A percentile compares a stretch with the other conserved stretches of the same genome.
Evolutionary conservation across 2,888 invertebrate species (phyloP).

Genomic region (Branchipolynoe longqiensis): DNA sequence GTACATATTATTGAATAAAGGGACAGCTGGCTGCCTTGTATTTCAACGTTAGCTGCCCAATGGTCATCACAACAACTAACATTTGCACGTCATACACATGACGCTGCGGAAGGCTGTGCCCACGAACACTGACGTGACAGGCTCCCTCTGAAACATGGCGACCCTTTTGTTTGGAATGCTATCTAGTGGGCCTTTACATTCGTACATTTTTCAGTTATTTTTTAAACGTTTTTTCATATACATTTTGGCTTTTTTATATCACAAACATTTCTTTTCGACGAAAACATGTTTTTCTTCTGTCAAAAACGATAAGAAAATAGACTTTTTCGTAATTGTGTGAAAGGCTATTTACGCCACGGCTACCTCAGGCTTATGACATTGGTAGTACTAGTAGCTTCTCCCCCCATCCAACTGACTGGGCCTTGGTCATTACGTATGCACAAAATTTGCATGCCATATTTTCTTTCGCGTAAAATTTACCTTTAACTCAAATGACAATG

Average conservation of each 20-base stretch:
- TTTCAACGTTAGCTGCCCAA: neutral
- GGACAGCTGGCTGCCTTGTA: neutral
- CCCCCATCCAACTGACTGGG: neutral
- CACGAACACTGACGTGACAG: slow-evolving; percentile 20
- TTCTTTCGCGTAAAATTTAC: too few relatives aligned
- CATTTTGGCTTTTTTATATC: neutral
- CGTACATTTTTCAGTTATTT: neutral
- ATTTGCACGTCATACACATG: too few relatives aligned
- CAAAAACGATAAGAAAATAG: neutral
- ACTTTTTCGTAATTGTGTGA: slow-evolving; percentile 46
- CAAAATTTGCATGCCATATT: slow-evolving; percentile 37
- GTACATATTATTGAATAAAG: slow-evolving; percentile 1
- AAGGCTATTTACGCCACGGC: neutral
- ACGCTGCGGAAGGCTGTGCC: too few relatives aligned
- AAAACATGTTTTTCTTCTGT: neutral
- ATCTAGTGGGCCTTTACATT: slow-evolving; percentile 8
- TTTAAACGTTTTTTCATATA: neutral
- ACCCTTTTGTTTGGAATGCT: slow-evolving; percentile 61
- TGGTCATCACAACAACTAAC: neutral
- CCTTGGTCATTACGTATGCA: slow-evolving; percentile 51
- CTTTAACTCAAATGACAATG: too few relatives aligned
- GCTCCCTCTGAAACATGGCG: slow-evolving; percentile 53
- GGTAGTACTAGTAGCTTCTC: neutral
- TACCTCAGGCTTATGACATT: slow-evolving; percentile 54
- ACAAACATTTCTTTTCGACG: slow-evolving; percentile 13